These are phyloP conservation scores for Cinclus mexicanus DNA, from an alignment of 2,113 vertebrate species.

Conservation along the genomic window DNA sequence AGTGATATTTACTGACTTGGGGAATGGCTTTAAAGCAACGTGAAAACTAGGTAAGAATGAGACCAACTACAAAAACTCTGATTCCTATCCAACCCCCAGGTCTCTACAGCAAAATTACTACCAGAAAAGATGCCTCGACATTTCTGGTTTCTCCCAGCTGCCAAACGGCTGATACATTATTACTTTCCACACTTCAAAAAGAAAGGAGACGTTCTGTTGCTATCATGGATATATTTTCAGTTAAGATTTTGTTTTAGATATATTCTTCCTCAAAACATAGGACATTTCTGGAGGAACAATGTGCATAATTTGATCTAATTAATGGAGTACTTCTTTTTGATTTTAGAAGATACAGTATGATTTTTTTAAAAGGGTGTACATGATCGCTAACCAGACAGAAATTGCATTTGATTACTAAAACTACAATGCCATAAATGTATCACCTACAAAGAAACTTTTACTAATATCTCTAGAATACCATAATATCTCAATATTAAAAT, in stretches of 20 bases:
- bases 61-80: background rate
- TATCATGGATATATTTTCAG: background rate
- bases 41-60: background rate
- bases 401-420: background rate
- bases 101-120: background rate
- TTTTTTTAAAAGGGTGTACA: background rate
- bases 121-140: background rate
- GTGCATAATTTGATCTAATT: background rate
- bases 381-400: background rate
- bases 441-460: background rate
- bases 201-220: background rate
- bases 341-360: background rate
- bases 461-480: slow-evolving; percentile 3
- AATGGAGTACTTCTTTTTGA: background rate
- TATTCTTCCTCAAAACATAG: background rate
- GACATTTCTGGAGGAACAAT: background rate
- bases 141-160: background rate
- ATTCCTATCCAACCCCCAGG: background rate
- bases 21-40: background rate
- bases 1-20: background rate
- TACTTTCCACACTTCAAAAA: background rate
- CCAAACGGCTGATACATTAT: background rate
- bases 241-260: background rate
- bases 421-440: background rate
- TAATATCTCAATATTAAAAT: slow-evolving; percentile 43